phyloP scores from a whole-genome alignment of 1,140 invertebrate species.

The Drosophila busckii region DNA sequence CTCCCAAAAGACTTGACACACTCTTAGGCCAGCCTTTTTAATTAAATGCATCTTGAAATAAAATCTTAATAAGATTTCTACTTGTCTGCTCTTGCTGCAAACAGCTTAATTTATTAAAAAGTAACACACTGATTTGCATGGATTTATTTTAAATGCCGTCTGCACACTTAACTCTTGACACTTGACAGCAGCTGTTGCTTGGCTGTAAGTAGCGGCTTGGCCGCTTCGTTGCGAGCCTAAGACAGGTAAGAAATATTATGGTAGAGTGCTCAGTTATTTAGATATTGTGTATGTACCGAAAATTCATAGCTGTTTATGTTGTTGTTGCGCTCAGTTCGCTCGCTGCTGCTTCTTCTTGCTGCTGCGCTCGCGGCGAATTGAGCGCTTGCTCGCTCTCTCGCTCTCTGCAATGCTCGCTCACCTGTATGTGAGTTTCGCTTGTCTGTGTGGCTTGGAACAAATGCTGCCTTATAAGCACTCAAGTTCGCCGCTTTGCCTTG shows the following conservation, averaged over 20 bases:
- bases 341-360: constrained; percentile 3
- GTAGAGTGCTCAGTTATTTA: constrained; percentile 52
- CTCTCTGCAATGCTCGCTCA: constrained; percentile 13
- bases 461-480: constrained; percentile 66
- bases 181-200: constrained; percentile 34
- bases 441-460: constrained; percentile 34
- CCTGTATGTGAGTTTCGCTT: constrained; percentile 8
- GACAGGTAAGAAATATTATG: constrained; percentile 3
- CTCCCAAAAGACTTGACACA: too few species aligned
- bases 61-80: too few species aligned
- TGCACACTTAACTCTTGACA: constrained; percentile 31
- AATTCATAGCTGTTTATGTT: constrained; percentile 42
- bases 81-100: too few species aligned
- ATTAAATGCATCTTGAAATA: too few species aligned
- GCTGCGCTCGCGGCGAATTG: constrained; percentile 38
- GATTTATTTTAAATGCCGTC: constrained; percentile 26
- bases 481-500: constrained; percentile 51
- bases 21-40: too few species aligned
- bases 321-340: constrained; percentile 28
- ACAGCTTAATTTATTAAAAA: too few species aligned
- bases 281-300: constrained; percentile 61
- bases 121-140: too few species aligned
- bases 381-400: constrained; percentile 7
- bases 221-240: constrained; percentile 41
- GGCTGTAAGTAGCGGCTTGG: constrained; percentile 35